Base-by-base conservation (phyloP, 2,113 vertebrate species). In the Diadophis punctatus region DNA sequence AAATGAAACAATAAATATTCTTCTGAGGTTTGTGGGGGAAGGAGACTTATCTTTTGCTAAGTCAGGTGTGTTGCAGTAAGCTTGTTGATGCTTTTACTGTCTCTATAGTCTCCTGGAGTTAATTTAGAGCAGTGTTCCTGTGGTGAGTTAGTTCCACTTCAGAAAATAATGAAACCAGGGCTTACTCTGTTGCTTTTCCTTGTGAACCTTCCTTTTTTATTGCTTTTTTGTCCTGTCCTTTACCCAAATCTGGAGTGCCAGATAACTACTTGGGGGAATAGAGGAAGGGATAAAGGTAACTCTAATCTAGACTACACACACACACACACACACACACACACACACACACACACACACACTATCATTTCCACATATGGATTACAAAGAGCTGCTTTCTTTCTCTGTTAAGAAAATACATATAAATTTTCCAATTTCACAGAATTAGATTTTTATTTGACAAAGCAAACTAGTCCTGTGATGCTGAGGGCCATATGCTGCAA, bases 211-310 rank as follows among this genome's bases (percentile, higher is more conserved):
- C n/a, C 23, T 8, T 30, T 10, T 56, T 85, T 23, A 23, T 9
- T 16, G 22, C 52, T 18, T 95, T 96, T 96, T 95, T 93, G 96
- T 96, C 97, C 93, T 97, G 46, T 95, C 96, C 95, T 94, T 92
- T 96, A 91, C 95, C 86, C 95, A 97, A 92, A 96, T 94, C 94
- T 85, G 80, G 96, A 93, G 96, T 96, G 91, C 96, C 97, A 93
- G 94, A 97, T 94, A 98, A 98, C 94, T 97, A 97, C 93, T 96
- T 98, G 94, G 97, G 98, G 97, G 92, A n/a, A 96, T 80, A 96
- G 98, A 98, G 95, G 96, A 97, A 95, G 96, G 96, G 90, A 90
- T 39, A 80, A 80, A 80, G n/a, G n/a, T 39, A 20, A 39, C 68
- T 39, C 93, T 94, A 93, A 95, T 90, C 93, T 96, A 85, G 90